Evolutionary conservation across 2,888 invertebrate genomes (phyloP).

Genomic region (Andrena trimmerana): DNA sequence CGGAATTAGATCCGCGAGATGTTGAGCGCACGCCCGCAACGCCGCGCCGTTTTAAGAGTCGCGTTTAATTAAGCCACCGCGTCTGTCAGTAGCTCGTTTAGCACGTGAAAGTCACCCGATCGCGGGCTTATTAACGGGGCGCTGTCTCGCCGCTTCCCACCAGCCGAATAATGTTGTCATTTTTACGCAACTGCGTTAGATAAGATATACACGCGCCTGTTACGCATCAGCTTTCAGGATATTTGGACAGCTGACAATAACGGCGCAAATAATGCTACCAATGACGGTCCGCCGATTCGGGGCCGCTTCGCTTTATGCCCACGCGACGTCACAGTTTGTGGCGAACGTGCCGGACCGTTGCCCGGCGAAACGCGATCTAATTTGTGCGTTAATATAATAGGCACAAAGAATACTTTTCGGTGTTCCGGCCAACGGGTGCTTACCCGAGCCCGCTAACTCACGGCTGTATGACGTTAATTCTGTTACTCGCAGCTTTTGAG

Average conservation of each 20-base stretch:
- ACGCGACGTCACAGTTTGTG: conserved; percentile 4
- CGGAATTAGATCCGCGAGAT: conserved; percentile 3
- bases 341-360: neutral
- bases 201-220: conserved; percentile 32
- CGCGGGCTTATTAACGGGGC: conserved; percentile 4
- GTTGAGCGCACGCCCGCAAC: neutral
- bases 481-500: neutral
- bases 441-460: neutral
- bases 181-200: conserved; percentile 47
- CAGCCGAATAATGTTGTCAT: conserved; percentile 21
- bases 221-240: conserved; percentile 18
- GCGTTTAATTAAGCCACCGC: conserved; percentile 31
- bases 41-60: conserved; percentile 17
- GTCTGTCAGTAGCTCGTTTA: conserved; percentile 7
- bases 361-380: neutral
- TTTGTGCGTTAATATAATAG: neutral
- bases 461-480: neutral
- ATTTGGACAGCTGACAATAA: conserved; percentile 56
- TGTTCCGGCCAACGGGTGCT: neutral
- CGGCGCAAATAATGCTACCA: conserved; percentile 32
- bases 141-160: conserved; percentile 9
- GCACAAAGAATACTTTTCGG: neutral
- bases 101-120: conserved; percentile 15
- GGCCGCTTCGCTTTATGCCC: neutral
- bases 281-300: conserved; percentile 1